Evolutionary conservation across 2,888 invertebrate genomes (phyloP).

Genomic region (Orthonychiurus folsomi): DNA sequence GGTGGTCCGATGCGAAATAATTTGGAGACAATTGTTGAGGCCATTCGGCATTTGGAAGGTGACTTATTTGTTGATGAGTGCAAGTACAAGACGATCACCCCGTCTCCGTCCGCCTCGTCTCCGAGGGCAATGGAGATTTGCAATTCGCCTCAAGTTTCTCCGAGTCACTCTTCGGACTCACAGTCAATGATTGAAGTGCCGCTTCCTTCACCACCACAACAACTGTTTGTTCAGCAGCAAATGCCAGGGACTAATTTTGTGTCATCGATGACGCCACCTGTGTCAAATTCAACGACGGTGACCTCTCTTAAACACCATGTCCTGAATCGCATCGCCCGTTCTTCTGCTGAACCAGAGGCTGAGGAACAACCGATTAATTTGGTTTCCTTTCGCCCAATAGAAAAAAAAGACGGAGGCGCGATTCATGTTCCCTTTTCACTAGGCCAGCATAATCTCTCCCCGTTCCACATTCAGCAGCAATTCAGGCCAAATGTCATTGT

Average conservation of each 20-base stretch:
- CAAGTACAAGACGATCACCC: conserved; percentile 29
- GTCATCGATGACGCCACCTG: conserved; percentile 7
- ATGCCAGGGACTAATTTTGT: no score
- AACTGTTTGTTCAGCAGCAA: not conserved
- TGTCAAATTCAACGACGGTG: conserved; percentile 34
- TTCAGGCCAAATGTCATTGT: conserved; percentile 84
- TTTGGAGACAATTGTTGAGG: conserved; percentile 95
- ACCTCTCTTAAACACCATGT: conserved; percentile 39
- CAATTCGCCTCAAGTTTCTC: conserved; percentile 23
- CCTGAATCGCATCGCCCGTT: conserved; percentile 31
- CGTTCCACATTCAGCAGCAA: conserved; percentile 47
- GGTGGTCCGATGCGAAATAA: no score
- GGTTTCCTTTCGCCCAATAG: conserved; percentile 37
- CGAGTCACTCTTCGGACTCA: conserved; percentile 25
- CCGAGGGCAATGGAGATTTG: conserved; percentile 44
- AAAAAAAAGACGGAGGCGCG: conserved; percentile 30
- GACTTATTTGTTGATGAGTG: conserved; percentile 71
- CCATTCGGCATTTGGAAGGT: conserved; percentile 93
- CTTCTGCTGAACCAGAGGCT: conserved; percentile 26
- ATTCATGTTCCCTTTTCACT: conserved; percentile 23
- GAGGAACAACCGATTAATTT: conserved; percentile 40
- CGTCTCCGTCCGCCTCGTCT: conserved; percentile 43
- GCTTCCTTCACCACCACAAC: not conserved
- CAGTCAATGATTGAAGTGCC: conserved; percentile 17
- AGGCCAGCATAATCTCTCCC: conserved; percentile 19